Evolutionary conservation across 2,113 vertebrate species (phyloP), one percentile per base, ranked within the genome.

Genomic region (Chamaea fasciata): DNA sequence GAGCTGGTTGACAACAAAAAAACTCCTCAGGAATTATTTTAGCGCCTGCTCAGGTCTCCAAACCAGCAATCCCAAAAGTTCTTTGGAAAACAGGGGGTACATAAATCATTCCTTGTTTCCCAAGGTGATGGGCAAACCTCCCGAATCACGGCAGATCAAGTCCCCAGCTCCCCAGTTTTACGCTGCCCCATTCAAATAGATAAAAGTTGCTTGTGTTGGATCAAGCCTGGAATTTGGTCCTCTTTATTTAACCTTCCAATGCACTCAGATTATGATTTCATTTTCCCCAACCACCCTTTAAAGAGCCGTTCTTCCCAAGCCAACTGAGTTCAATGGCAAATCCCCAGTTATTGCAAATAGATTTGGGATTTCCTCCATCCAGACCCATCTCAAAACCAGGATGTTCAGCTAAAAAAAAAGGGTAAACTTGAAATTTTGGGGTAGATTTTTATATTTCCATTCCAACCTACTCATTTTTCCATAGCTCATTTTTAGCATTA

Each of bases 161-260:
- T 27, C 52, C 35, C 56, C 71, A 78, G 35, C 47, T 80, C 71
- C 75, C 16, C 21, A 20, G 0, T 33, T 89, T 79, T 24, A 42
- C 7, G 17, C 17, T 30, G 15, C 19, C 53, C 8, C 52, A 20
- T 16, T 69, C 30, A 37, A 76, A 49, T 1, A 46, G 49, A 60
- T 8, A 15, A 35, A 87, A 76, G 15, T 6, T 13, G 15, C 33
- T 65, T 23, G 7, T 18, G 19, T 46, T 59, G 33, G 30, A 42
- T 78, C 68, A 78, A 92, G 67, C 13, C 59, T 85, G 64, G 71
- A 83, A 83, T 94, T 95, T 93, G 93, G 94, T 90, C 91, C 90
- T 92, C 33, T 70, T 65, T 24, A 35, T 88, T 84, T 55, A 79
- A 77, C 47, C 37, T 60, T 84, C 41, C 41, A 35, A 12, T 0